Base-by-base conservation (phyloP, 2,113 vertebrate genomes). In the Entomyzon cyanotis region DNA sequence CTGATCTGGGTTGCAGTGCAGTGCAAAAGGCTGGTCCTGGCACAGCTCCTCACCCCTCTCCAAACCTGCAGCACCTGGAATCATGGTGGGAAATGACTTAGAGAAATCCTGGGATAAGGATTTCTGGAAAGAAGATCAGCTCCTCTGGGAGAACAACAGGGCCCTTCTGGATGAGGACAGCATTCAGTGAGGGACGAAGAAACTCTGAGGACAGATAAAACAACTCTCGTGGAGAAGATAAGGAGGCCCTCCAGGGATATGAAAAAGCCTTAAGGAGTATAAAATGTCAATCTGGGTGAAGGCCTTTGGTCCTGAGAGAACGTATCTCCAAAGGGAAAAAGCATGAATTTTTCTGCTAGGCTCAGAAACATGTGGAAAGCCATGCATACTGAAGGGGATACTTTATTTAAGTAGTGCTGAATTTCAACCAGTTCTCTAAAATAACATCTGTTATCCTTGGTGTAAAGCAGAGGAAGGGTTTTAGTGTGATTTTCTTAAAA, bases 181-280 rank as follows among this genome's bases (percentile, higher is more conserved):
- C 49, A 70, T 82, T n/a, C 83, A 92, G 3, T 89, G 74, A 76
- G 73, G 92, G 96, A 95, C 41, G 35, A 85, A 35, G 94, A n/a
- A 53, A 69, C 47, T 46, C 70, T 96, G 31, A 86, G 69, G 90
- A 23, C 22, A 27, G 87, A 90, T 55, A 90, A 91, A 89, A 82
- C 35, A 69, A 46, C 65, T 69, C 60, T 97, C 22, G 86, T 95
- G 17, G 78, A 91, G 73, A 94, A 25, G 92, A 96, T 16, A 94
- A 96, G 27, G 87, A 90, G 11, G 46, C 44, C 11, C 79, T 95
- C 15, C 89, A 77, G 88, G 75, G 95, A 52, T 92, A 94, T 14
- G 58, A 94, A 62, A 87, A 11, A 64, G 39, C 16, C 89, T 97
- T 15, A 93, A 92, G 91, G 85, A 85, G 19, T 94, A 96, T 50